Evolutionary conservation across 2,113 vertebrate genomes (phyloP).

Genomic region (Gasterosteus nipponicus): DNA sequence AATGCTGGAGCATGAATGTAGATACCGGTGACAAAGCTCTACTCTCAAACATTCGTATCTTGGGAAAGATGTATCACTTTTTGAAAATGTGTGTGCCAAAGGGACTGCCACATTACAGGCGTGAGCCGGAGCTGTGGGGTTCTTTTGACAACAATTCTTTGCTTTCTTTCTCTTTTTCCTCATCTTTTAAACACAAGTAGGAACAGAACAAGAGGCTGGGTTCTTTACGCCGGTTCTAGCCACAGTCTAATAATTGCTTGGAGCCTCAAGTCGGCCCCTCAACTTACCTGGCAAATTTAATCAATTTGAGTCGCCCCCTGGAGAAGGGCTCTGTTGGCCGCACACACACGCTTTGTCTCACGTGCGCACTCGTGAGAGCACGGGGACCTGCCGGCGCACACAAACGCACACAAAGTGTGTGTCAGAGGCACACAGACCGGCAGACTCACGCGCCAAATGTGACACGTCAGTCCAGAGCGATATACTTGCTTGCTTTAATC

Average conservation of each 20-base stretch:
- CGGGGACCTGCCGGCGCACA: too few species aligned
- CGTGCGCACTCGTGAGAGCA: too few species aligned
- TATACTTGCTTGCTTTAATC: slow-evolving; percentile 1
- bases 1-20: slow-evolving; percentile 8
- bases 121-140: background rate
- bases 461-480: slow-evolving; percentile 13
- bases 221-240: slow-evolving; percentile 60
- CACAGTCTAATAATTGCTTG: slow-evolving; percentile 77
- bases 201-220: slow-evolving; percentile 48
- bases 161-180: slow-evolving; percentile 24
- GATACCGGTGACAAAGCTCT: slow-evolving; percentile 20
- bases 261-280: slow-evolving; percentile 66
- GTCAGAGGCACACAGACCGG: background rate
- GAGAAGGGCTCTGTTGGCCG: slow-evolving; percentile 58
- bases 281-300: slow-evolving; percentile 78
- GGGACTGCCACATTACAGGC: slow-evolving; percentile 19
- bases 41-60: background rate
- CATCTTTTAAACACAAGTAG: background rate
- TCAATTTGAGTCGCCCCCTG: slow-evolving; percentile 74
- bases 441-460: slow-evolving; percentile 1
- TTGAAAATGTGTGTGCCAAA: slow-evolving; percentile 33
- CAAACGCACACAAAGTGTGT: too few species aligned
- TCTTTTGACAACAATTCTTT: slow-evolving; percentile 38
- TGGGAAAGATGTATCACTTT: slow-evolving; percentile 5
- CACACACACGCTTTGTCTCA: too few species aligned